Evolutionary conservation across 2,113 vertebrate genomes (phyloP).

Genomic region (Hippocampus comes): DNA sequence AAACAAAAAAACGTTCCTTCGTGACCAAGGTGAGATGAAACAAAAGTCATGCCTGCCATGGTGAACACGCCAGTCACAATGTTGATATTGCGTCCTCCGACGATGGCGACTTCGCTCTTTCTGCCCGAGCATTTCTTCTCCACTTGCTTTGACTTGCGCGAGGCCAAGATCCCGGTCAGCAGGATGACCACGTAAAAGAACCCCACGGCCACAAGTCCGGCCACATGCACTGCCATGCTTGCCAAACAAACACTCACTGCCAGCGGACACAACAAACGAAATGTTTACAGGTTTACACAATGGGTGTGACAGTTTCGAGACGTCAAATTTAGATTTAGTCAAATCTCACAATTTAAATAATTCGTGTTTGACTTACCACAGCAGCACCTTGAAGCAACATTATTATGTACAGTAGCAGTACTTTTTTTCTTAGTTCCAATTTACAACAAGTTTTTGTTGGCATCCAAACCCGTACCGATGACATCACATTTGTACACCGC

Average conservation of each 20-base stretch:
- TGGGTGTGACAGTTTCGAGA: too few species aligned
- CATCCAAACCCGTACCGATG: too few species aligned
- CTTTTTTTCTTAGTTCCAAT: too few species aligned
- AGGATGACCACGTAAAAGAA: conserved; percentile 68
- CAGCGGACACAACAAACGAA: too few species aligned
- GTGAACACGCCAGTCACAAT: conserved; percentile 43
- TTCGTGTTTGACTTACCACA: too few species aligned
- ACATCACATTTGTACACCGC: too few species aligned
- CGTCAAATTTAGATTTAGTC: too few species aligned
- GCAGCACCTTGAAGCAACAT: too few species aligned
- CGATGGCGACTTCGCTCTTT: conserved; percentile 65
- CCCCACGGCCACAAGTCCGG: conserved; percentile 61
- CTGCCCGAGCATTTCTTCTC: conserved; percentile 58
- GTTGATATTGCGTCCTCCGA: conserved; percentile 60
- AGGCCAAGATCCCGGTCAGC: conserved; percentile 73
- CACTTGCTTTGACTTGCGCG: conserved; percentile 69
- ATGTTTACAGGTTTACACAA: too few species aligned
- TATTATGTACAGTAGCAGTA: too few species aligned
- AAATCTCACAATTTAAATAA: too few species aligned
- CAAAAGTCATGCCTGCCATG: conserved; percentile 41
- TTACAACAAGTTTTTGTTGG: too few species aligned
- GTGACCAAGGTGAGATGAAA: not conserved
- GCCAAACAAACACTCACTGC: not conserved
- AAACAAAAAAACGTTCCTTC: not conserved
- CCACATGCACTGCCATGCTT: conserved; percentile 47